phyloP scores from a whole-genome alignment of 92 coral and sea anemone species.

The Palythoa heliodiscus region DNA sequence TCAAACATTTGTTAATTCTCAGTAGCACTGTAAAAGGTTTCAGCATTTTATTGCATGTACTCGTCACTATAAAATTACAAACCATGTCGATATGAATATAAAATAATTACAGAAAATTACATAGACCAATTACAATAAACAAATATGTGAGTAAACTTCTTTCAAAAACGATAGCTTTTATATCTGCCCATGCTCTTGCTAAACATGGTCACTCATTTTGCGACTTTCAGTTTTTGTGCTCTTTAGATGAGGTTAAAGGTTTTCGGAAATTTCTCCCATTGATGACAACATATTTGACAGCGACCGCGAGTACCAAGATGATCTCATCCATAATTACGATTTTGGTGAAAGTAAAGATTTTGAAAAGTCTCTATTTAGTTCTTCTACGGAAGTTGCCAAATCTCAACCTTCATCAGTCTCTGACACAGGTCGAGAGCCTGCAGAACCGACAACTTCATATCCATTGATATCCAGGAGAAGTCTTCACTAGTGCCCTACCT shows the following conservation, averaged over 20 bases:
- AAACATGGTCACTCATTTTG: too few species aligned
- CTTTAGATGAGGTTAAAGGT: too few species aligned
- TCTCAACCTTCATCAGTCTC: slow-evolving; percentile 12
- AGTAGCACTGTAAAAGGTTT: neutral
- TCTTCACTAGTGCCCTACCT: slow-evolving; percentile 50
- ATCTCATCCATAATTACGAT: neutral
- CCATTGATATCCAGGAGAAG: neutral
- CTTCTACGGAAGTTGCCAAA: slow-evolving; percentile 1
- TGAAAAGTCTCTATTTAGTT: neutral
- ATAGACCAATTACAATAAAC: too few species aligned
- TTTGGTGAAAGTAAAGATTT: neutral
- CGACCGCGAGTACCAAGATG: neutral
- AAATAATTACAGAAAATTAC: too few species aligned
- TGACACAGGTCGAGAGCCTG: slow-evolving; percentile 2
- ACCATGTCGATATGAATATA: too few species aligned
- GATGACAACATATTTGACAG: slow-evolving; percentile 1
- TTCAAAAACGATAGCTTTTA: too few species aligned
- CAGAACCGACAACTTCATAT: slow-evolving; percentile 14
- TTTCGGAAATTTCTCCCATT: slow-evolving; percentile 4
- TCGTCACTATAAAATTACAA: too few species aligned
- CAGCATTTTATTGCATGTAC: too few species aligned
- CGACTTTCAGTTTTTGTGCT: too few species aligned
- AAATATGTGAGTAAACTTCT: too few species aligned
- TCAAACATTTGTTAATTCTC: slow-evolving; percentile 11
- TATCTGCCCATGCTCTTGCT: too few species aligned